A percentile compares a stretch with the other conserved stretches of the same genome.
Conservation (phyloP, 2,888 invertebrate species). For the Drosophila planitibia region DNA sequence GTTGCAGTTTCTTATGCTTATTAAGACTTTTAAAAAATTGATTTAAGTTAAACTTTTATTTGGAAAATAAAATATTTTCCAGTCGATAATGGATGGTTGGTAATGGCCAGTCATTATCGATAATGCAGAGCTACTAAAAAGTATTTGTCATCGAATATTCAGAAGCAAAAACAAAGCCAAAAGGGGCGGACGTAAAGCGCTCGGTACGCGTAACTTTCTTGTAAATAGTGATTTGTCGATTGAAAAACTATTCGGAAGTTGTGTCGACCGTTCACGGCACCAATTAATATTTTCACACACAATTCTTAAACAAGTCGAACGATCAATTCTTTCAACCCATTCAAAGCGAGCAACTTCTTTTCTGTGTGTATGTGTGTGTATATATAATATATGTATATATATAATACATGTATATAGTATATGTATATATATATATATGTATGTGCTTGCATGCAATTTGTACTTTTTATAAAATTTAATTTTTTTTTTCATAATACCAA, state of each 20-base stretch:
- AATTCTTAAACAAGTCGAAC: constrained; percentile 1
- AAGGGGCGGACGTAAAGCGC: constrained; percentile 63
- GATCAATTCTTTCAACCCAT: constrained; percentile 6
- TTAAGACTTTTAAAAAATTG: not conserved
- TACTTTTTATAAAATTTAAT: constrained; percentile 1
- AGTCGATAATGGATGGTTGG: constrained; percentile 28
- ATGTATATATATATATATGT: not conserved
- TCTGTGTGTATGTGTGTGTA: constrained; percentile 23
- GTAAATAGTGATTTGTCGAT: constrained; percentile 48
- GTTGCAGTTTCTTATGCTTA: too few species aligned
- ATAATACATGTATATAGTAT: constrained; percentile 10
- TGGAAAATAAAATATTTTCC: constrained; percentile 5
- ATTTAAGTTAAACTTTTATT: not conserved
- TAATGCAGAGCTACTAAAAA: constrained; percentile 17
- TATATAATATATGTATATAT: not conserved
- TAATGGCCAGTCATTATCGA: constrained; percentile 38
- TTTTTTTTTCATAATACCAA: constrained; percentile 8
- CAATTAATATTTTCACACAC: constrained; percentile 21
- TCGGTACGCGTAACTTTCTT: constrained; percentile 61
- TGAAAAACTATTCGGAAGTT: constrained; percentile 27
- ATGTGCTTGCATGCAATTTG: constrained; percentile 24
- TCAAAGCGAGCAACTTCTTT: constrained; percentile 22
- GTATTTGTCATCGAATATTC: constrained; percentile 54
- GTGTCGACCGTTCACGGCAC: constrained; percentile 23
- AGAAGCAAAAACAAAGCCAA: constrained; percentile 64